These are phyloP conservation scores for Hemithea aestivaria DNA, from an alignment of 2,888 invertebrate genomes.

Conservation along the genomic window DNA sequence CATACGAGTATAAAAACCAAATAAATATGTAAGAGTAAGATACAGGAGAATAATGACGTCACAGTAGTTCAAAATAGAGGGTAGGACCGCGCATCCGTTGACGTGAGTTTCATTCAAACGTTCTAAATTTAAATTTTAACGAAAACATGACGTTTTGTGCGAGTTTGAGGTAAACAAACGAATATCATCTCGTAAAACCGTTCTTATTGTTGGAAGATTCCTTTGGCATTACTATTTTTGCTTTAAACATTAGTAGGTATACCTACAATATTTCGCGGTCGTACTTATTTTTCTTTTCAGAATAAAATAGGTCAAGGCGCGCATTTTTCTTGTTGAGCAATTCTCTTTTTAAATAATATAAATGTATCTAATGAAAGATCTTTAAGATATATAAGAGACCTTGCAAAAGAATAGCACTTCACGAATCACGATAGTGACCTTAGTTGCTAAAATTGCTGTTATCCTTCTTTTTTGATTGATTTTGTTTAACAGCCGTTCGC, in stretches of 20 bases:
- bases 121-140: constrained; percentile 30
- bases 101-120: constrained; percentile 32
- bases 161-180: constrained; percentile 23
- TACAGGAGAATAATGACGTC: constrained; percentile 19
- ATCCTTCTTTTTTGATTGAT: too few species aligned
- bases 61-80: constrained; percentile 18
- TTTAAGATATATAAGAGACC: constrained; percentile 6
- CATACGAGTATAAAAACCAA: not conserved
- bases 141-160: constrained; percentile 28
- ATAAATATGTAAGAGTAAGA: constrained; percentile 8
- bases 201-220: constrained; percentile 12
- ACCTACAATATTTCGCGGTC: constrained; percentile 21
- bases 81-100: constrained; percentile 24
- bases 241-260: constrained; percentile 8
- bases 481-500: too few species aligned
- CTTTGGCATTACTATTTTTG: constrained; percentile 16
- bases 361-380: constrained; percentile 12
- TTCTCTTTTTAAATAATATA: constrained; percentile 12
- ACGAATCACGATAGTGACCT: too few species aligned
- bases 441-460: too few species aligned
- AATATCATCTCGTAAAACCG: constrained; percentile 15
- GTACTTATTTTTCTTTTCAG: constrained; percentile 18
- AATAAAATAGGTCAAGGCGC: constrained; percentile 30
- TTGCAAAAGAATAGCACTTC: constrained; percentile 3
- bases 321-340: constrained; percentile 16